Conservation (phyloP, 2,113 vertebrate genomes). For the Anser cygnoides region DNA sequence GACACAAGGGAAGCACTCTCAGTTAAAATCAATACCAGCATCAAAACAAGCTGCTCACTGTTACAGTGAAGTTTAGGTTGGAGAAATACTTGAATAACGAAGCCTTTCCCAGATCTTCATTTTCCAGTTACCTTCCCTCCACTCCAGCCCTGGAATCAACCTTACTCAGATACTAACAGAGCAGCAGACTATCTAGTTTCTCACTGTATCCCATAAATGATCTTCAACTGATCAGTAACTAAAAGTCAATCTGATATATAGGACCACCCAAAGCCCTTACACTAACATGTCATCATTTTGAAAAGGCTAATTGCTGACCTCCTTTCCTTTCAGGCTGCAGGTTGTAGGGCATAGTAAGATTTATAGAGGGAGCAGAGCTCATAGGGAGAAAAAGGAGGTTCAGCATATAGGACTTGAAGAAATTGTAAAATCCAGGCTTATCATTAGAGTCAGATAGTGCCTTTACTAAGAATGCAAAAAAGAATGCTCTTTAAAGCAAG, state of each 20-base stretch:
- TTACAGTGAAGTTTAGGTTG: neutral
- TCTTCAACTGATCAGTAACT: neutral
- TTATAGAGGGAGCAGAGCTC: neutral
- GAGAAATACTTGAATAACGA: neutral
- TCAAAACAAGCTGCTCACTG: neutral
- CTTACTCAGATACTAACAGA: neutral
- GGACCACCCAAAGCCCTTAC: slow-evolving; percentile 13
- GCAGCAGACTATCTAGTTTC: neutral
- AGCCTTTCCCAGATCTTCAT: neutral
- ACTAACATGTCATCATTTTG: neutral
- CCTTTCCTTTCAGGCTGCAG: neutral
- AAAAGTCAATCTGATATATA: slow-evolving; percentile 7
- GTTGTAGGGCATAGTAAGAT: neutral
- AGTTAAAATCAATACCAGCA: neutral
- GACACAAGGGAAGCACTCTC: neutral
- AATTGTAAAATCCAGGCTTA: neutral
- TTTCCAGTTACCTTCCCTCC: neutral
- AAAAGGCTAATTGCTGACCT: slow-evolving; percentile 21
- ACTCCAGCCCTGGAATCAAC: neutral
- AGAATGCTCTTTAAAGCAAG: neutral
- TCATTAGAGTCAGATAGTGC: neutral
- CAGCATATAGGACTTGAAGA: neutral
- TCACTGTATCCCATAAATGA: neutral
- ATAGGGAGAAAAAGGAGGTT: neutral
- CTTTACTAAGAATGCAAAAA: neutral